A percentile compares a stretch with the other conserved stretches of the same genome.
Evolutionary conservation across 2,888 invertebrate genomes (phyloP).

Genomic region (Eulithis prunata): DNA sequence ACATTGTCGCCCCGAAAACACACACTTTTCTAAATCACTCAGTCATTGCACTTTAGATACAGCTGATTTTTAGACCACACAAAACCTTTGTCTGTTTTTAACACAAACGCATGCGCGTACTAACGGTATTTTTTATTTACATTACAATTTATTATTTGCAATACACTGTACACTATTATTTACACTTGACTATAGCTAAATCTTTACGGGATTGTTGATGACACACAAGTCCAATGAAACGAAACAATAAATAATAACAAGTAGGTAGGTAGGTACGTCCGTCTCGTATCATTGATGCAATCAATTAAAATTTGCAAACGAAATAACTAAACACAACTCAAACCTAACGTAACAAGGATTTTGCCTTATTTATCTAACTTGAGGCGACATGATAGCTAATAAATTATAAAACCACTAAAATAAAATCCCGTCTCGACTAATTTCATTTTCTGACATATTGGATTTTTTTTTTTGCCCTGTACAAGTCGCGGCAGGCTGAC

Average conservation of each 20-base stretch:
- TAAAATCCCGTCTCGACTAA: neutral
- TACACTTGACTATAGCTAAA: conserved; percentile 51
- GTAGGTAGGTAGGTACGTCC: conserved; percentile 47
- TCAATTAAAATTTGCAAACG: conserved; percentile 30
- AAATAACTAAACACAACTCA: conserved; percentile 42
- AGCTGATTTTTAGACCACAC: conserved; percentile 85
- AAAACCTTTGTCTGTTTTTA: conserved; percentile 86
- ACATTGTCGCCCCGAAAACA: conserved; percentile 83
- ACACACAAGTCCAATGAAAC: conserved; percentile 59
- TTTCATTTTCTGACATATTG: neutral
- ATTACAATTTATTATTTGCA: conserved; percentile 69
- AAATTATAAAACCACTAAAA: neutral
- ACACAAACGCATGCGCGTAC: conserved; percentile 84
- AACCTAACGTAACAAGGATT: conserved; percentile 38
- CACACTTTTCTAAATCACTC: conserved; percentile 78
- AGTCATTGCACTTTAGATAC: conserved; percentile 82
- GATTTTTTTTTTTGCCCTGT: neutral
- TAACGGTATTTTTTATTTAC: conserved; percentile 82
- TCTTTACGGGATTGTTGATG: conserved; percentile 53
- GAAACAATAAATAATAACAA: conserved; percentile 73
- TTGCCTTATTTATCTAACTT: conserved; percentile 40
- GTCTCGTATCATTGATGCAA: conserved; percentile 45
- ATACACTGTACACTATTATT: conserved; percentile 54
- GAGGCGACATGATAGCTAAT: conserved; percentile 52
- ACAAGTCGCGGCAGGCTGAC: too few relatives aligned